Evolutionary conservation across 2,797 vertebrate species (phyloP), one percentile per base, ranked within the genome.

Genomic region (Rhadinocentrus ornatus): DNA sequence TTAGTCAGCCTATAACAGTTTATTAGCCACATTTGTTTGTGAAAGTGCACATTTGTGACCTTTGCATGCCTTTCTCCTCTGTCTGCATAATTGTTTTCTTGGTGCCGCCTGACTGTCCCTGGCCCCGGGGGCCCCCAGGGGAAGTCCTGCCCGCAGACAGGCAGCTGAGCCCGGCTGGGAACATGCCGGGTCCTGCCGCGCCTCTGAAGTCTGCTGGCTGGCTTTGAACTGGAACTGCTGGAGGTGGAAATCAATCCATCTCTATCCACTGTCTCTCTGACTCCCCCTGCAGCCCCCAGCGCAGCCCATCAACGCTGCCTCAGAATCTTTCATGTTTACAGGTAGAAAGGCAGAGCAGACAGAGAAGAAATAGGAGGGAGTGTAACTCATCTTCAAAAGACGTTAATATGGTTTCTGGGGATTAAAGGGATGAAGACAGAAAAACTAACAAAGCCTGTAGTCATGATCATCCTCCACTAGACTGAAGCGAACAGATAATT

Each of bases 81-180:
- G 50, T 85, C 59, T 86, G 80, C 77, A 83, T 91, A 93, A 93
- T 92, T 91, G 91, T 93, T 93, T 93, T 92, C 63, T 84, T 79
- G 85, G 90, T 90, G 90, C 89, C 90, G 91, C 85, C 91, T 90
- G 86, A 65, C 85, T 92, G 92, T 93, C 90, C 88, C 89, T 64
- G 77, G 89, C 83, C 84, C 84, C 75, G 69, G 82, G 84, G 82
- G 82, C 89, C 81, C 81, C 77, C 73, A 66, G 89, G 91, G 92
- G 91, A 94, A 94, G 92, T 93, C 93, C 92, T 93, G 93, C 88
- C 89, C 83, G 90, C 90, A 93, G 92, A 92, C 91, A 91, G 89
- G 82, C 91, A 88, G 86, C 85, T 83, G 39, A 72, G 86, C 85
- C 89, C 76, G 91, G 90, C 82, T 82, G 80, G 86, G 86, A 86